Base-by-base conservation (phyloP, 2,888 invertebrate species). In the Merodon equestris region DNA sequence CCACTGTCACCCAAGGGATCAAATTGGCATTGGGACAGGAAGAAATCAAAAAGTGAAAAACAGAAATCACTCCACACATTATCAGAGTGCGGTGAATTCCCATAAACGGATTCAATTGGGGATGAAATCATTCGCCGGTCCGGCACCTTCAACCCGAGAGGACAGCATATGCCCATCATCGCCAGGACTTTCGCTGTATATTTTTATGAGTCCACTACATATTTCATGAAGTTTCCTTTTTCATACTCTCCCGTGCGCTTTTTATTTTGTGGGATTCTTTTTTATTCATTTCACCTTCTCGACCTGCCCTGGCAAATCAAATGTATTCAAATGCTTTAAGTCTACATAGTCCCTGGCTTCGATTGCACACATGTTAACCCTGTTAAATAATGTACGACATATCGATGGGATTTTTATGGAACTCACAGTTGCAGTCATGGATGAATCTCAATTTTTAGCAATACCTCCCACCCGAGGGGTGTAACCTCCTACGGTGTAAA, bases 141-240 rank as follows among this genome's bases (percentile, higher is more conserved):
- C 54, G 14, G 36, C 36, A 50, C 61, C 72, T 67, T 15, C 73
- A 64, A 48, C 17, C 54, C 66, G 60, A 48, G 47, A 18, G 72
- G 67, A 64, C 63, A 57, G 58, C 44, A 53, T 27, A 27, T 27
- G 27, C 27, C 27, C 27, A 27, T 27, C 27, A 27, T 27, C 27
- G 60, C 67, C 67, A 40, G 64, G 68, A 75, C 50, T 64, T 70
- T 64, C 75, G 79, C 27, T 27, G 27, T 75, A 82, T 68, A 68
- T 72, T 81, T 82, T 82, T 81, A 83, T 84, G 83, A 83, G 83
- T 76, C 82, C 82, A 82, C 83, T 87, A 87, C 87, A 87, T 87
- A 87, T 87, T 87, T 87, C 84, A 87, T 86, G 71, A 86, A 87
- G 87, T 85, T 86, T 87, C 86, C 86, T 86, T 87, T 87, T 85